Evolutionary conservation across 2,797 vertebrate species (phyloP).

Genomic region (Bryconaethiops microstoma): DNA sequence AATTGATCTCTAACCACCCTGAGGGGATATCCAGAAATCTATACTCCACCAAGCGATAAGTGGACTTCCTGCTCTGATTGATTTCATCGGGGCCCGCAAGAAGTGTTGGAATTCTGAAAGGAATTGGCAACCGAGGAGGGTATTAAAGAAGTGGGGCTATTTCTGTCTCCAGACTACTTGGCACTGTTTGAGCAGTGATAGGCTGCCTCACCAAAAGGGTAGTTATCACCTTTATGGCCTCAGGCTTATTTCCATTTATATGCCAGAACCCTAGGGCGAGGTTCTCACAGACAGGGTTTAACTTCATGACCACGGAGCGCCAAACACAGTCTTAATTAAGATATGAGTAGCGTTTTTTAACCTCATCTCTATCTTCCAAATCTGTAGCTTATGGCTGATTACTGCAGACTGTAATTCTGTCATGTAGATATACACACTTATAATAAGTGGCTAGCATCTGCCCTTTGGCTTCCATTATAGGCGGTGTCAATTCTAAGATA

Average conservation of each 20-base stretch:
- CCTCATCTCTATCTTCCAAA: too few relatives aligned
- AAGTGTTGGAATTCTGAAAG: constrained; percentile 6
- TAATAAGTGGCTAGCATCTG: too few relatives aligned
- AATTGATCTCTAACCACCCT: constrained; percentile 58
- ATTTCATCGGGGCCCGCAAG: constrained; percentile 42
- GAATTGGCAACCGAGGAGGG: constrained; percentile 20
- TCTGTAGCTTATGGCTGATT: too few relatives aligned
- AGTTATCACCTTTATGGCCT: constrained; percentile 2
- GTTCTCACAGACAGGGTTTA: not conserved
- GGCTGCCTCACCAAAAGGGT: not conserved
- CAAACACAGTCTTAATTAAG: not conserved
- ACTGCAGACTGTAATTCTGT: too few relatives aligned
- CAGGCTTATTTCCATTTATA: not conserved
- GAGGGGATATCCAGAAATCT: constrained; percentile 56
- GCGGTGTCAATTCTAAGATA: too few relatives aligned
- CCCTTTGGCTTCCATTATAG: too few relatives aligned
- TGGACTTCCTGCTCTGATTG: constrained; percentile 61
- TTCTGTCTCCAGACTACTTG: constrained; percentile 6
- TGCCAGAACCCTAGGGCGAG: not conserved
- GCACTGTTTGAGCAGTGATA: not conserved
- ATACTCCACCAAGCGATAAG: constrained; percentile 57
- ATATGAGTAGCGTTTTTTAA: too few relatives aligned
- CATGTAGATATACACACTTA: too few relatives aligned
- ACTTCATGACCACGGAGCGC: not conserved
- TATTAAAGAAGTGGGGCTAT: constrained; percentile 18